Conservation (phyloP, 2,113 vertebrate genomes). For the Procavia capensis region DNA sequence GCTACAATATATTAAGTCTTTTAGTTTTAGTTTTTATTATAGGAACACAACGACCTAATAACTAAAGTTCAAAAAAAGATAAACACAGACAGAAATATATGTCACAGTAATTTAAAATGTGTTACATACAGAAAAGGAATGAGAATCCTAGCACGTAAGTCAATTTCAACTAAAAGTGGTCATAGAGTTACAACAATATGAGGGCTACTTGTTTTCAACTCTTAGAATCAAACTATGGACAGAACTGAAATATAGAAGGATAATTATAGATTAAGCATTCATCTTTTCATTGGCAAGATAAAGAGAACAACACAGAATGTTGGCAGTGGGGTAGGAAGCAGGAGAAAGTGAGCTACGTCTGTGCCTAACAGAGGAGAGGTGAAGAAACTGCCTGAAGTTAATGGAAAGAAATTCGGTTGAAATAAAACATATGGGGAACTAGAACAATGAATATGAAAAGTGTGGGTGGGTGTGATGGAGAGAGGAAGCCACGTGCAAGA, state of each 20-base stretch:
- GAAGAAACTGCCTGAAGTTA: not conserved
- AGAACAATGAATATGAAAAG: not conserved
- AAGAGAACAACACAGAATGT: not conserved
- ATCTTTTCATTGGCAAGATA: not conserved
- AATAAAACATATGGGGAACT: not conserved
- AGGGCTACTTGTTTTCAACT: not conserved
- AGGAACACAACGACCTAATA: not conserved
- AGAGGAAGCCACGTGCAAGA: not conserved
- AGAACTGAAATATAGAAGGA: not conserved
- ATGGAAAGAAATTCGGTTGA: not conserved
- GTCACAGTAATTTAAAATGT: not conserved
- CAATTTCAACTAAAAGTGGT: not conserved
- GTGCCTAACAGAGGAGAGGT: not conserved
- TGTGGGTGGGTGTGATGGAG: not conserved
- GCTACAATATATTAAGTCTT: not conserved
- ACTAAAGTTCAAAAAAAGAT: not conserved
- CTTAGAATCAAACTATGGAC: not conserved
- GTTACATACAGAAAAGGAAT: not conserved
- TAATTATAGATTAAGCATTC: not conserved
- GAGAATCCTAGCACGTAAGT: no score
- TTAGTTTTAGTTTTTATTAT: not conserved
- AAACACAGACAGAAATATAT: not conserved
- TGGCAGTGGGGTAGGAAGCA: rapidly evolving
- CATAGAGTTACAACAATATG: not conserved
- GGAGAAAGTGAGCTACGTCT: no score